Evolutionary conservation across 2,888 invertebrate species (phyloP), one percentile per base, ranked within the genome.

Genomic region (Altica lythri): DNA sequence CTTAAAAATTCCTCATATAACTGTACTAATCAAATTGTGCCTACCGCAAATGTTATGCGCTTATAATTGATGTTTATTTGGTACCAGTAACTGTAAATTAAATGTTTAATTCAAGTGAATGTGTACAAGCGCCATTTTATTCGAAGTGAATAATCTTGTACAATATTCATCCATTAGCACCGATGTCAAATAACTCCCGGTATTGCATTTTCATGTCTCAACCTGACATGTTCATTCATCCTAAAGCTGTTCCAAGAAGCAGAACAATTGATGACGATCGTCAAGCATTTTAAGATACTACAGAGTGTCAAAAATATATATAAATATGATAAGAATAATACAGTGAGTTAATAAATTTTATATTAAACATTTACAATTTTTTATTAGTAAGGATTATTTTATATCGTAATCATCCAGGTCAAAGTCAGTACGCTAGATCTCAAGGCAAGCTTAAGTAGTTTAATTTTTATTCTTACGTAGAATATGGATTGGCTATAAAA

Each of bases 51-150:
- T 12, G 10, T 40, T 27, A 27, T 40, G 30, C 45, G 19, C 34
- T 34, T 19, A 17, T 46, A 49, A 42, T 49, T 10, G 42, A 49
- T 13, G 40, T 14, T 40, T n/a, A 49, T 22, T 40, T 14, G 25
- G 42, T 49, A 49, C 19, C 32, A 12, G 13, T 48, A 49, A 49
- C 49, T 49, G 49, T 49, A 49, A 32, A 49, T 14, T 30, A 30
- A 40, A 45, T 34, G 45, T 46, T 46, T 35, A 34, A 27, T 12
- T 30, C 6, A 14, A 30, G 16, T 40, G 40, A 49, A 14, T 32
- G 16, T 3, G 27, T 14, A 19, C 5, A 14, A 18, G 30, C 19
- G 32, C 42, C 40, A 19, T 37, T 46, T 42, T 38, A 49, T 49
- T 49, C 40, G 40, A 49, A 49, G 40, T 37, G 35, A 27, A 37